Conservation (phyloP, 1,140 invertebrate genomes). For the Lithobius niger region DNA sequence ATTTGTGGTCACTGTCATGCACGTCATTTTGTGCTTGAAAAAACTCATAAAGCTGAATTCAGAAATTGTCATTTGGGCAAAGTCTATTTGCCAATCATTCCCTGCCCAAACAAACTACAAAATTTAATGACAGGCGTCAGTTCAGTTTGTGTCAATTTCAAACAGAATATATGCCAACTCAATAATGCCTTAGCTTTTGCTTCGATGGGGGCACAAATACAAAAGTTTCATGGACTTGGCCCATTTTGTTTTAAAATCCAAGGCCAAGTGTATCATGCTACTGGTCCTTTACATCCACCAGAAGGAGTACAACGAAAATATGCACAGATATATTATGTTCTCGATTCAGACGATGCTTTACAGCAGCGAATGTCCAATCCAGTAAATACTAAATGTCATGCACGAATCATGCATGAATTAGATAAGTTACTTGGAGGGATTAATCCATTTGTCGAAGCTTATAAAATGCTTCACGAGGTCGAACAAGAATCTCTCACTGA, state of each 20-base stretch:
- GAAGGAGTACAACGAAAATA: not conserved
- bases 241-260: conserved; percentile 3
- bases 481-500: no score
- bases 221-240: not conserved
- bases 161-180: not conserved
- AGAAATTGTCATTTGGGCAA: conserved; percentile 4
- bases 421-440: not conserved
- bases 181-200: conserved; percentile 2
- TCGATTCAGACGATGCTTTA: not conserved
- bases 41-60: not conserved
- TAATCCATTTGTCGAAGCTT: conserved; percentile 4
- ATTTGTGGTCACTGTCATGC: conserved; percentile 1
- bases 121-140: conserved; percentile 3
- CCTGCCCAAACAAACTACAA: not conserved
- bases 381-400: not conserved
- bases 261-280: not conserved
- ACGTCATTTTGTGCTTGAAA: conserved; percentile 1
- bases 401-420: not conserved
- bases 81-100: not conserved
- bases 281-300: not conserved
- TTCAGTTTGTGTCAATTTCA: not conserved
- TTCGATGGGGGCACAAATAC: not conserved
- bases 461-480: conserved; percentile 1
- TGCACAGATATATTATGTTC: conserved; percentile 1
- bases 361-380: not conserved